A percentile compares a stretch with the other conserved stretches of the same genome.
Conservation (phyloP, 2,888 invertebrate species). For the Tolmerus cingulatus region DNA sequence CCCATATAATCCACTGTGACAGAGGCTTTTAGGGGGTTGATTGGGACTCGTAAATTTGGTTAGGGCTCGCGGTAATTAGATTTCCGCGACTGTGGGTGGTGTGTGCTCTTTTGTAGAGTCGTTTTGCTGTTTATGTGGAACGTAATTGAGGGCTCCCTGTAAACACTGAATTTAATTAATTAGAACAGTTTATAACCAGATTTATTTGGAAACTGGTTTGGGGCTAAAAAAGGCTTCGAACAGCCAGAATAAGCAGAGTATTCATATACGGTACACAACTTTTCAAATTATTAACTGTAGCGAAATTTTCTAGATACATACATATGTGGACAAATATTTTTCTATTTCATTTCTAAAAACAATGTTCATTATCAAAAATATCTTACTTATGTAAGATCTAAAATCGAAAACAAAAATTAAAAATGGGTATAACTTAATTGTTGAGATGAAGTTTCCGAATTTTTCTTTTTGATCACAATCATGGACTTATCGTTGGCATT, state of each 20-base stretch:
- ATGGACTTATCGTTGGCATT: too few species aligned
- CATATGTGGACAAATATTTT: too few species aligned
- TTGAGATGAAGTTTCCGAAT: too few species aligned
- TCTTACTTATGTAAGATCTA: too few species aligned
- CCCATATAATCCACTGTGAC: slow-evolving; percentile 39
- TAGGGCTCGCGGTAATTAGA: slow-evolving; percentile 43
- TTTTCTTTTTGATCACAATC: too few species aligned
- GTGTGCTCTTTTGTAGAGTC: neutral
- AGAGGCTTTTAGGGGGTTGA: slow-evolving; percentile 43
- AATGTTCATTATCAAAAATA: too few species aligned
- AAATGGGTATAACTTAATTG: too few species aligned
- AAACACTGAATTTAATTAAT: slow-evolving; percentile 16
- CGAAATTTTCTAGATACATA: too few species aligned
- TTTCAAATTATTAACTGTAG: neutral
- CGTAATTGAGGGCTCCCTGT: neutral
- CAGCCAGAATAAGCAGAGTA: neutral
- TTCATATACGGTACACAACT: too few species aligned
- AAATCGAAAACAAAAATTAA: too few species aligned
- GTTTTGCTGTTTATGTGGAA: slow-evolving; percentile 5
- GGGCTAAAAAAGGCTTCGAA: neutral
- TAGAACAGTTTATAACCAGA: neutral
- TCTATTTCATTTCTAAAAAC: too few species aligned
- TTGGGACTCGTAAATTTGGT: slow-evolving; percentile 37
- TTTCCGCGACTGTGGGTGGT: slow-evolving; percentile 31
- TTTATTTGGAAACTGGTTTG: neutral